Evolutionary conservation across 1,140 invertebrate genomes (phyloP), one percentile per base, ranked within the genome.

Genomic region (Zelostemma sp.): DNA sequence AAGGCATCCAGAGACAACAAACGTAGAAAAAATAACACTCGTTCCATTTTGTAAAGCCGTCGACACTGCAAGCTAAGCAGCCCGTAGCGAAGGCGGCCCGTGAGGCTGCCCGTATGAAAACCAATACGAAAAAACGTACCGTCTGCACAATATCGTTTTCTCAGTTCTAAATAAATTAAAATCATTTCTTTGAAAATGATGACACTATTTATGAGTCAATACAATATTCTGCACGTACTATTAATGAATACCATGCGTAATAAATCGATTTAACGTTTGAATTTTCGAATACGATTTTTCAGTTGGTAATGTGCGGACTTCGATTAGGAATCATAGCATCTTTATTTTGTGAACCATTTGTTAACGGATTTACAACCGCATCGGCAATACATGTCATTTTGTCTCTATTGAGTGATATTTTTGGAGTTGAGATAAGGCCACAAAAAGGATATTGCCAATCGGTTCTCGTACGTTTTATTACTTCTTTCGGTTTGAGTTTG

Each of bases 361-460:
- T 98, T 0, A 95, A 92, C 75, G 83, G 83, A 1, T 97, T 98
- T 77, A 98, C 95, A 1, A 96, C 95, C 0, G 96, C 93, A 11
- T 95, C 95, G n/a, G 94, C 95, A 0, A 86, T 97, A 51, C 93
- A 97, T 75, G 96, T 98, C 33, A 83, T 96, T 3, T 89, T 91
- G 0, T 97, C 95, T 8, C 96, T 98, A 86, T 83, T 97, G 2
- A 95, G 95, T 81, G 92, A 96, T 83, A 86, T 98, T 1, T 86
- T 98, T 53, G 96, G 96, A n/a, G 80, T 97, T 1, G 86, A 83
- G 25, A 80, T 95, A 35, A 83, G 80, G 1, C 89, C 89, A 25
- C 84, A 89, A 54, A 90, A 88, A 60, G 92, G 93, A n/a, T 86
- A 91, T 33, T 95, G 95, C 73, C 91, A 92, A 78, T 86, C 94